Conservation (phyloP, 2,113 vertebrate genomes). For the Aptenodytes forsteri region DNA sequence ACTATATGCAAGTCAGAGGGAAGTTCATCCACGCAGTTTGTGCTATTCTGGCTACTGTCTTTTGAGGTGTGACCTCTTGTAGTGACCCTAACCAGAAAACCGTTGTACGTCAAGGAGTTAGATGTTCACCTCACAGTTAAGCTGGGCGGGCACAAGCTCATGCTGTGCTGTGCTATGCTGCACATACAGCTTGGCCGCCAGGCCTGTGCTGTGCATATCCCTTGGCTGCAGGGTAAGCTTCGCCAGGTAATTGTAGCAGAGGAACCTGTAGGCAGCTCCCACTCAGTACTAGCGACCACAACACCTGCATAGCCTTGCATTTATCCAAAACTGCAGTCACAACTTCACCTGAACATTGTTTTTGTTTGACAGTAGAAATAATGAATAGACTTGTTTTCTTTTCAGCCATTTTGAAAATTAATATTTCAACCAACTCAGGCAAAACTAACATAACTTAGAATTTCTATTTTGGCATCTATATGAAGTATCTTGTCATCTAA, state of each 20-base stretch:
- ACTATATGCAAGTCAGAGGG: neutral
- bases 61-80: neutral
- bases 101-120: neutral
- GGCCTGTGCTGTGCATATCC: neutral
- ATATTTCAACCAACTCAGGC: neutral
- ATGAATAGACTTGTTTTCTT: neutral
- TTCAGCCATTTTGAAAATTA: neutral
- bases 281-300: neutral
- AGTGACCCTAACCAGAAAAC: neutral
- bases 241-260: fast-evolving
- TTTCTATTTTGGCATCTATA: neutral
- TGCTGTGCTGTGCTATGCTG: neutral
- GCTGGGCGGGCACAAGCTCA: too few species aligned
- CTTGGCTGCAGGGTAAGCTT: neutral
- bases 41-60: neutral
- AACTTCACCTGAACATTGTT: neutral
- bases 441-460: neutral
- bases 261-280: neutral
- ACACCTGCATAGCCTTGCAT: neutral
- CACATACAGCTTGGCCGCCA: fast-evolving
- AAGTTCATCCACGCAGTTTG: neutral
- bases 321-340: neutral
- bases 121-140: neutral
- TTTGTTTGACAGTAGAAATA: neutral
- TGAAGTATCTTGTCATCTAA: neutral